Conservation (phyloP, 2,888 invertebrate species). For the Lagria hirta region DNA sequence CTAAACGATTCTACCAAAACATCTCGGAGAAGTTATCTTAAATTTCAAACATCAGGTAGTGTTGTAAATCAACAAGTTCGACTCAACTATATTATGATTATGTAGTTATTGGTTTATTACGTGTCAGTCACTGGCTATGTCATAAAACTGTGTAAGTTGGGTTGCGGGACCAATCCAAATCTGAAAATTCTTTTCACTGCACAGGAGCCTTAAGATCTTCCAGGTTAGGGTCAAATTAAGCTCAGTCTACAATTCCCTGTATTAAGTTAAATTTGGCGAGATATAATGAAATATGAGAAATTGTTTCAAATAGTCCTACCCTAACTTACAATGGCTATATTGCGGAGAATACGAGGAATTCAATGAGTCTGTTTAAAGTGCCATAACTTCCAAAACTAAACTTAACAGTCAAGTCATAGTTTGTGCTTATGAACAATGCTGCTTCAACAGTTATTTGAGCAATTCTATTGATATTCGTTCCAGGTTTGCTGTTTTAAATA, state of each 20-base stretch:
- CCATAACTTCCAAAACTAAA: conserved; percentile 27
- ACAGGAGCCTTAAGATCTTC: too few relatives aligned
- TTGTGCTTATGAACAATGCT: conserved; percentile 32
- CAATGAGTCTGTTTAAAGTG: conserved; percentile 23
- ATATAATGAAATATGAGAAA: conserved; percentile 32
- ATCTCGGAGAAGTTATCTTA: too few relatives aligned
- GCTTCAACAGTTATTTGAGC: conserved; percentile 30
- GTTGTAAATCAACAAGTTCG: too few relatives aligned
- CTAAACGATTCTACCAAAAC: too few relatives aligned
- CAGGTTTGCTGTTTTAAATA: conserved; percentile 25
- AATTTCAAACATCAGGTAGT: too few relatives aligned
- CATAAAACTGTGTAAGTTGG: too few relatives aligned
- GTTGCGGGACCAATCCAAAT: too few relatives aligned
- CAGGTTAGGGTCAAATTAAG: conserved; percentile 18
- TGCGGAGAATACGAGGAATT: conserved; percentile 30
- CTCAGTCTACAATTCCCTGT: conserved; percentile 11
- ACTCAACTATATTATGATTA: too few relatives aligned
- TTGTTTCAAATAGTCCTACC: conserved; percentile 29
- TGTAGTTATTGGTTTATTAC: too few relatives aligned
- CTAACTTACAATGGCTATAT: conserved; percentile 28
- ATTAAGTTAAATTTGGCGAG: conserved; percentile 20
- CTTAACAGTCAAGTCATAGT: conserved; percentile 28
- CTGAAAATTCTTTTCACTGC: too few relatives aligned
- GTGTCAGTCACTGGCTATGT: too few relatives aligned
- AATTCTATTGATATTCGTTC: conserved; percentile 29